These are phyloP conservation scores for Liolophura sinensis DNA, from an alignment of 1,140 invertebrate genomes.

Conservation along the genomic window DNA sequence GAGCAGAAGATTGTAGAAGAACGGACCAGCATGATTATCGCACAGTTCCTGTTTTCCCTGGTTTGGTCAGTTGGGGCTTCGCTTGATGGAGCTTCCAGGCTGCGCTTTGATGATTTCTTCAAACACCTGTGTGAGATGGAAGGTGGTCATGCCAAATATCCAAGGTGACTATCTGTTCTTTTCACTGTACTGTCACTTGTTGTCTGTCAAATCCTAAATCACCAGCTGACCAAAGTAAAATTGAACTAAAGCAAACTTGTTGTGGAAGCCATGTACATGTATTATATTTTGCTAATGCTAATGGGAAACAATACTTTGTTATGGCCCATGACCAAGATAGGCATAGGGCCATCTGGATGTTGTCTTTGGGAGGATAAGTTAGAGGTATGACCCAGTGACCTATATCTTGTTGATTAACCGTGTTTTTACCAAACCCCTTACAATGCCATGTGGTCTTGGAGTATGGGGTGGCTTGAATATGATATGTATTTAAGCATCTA, in stretches of 20 bases:
- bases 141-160: constrained; percentile 60
- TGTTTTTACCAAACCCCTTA: too few species aligned
- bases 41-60: constrained; percentile 56
- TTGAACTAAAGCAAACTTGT: neutral
- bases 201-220: constrained; percentile 1
- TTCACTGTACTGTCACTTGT: neutral
- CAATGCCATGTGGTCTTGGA: too few species aligned
- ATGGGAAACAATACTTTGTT: too few species aligned
- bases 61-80: constrained; percentile 57
- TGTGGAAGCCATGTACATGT: neutral
- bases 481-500: too few species aligned
- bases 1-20: constrained; percentile 54
- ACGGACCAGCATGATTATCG: constrained; percentile 51
- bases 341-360: too few species aligned
- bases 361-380: too few species aligned
- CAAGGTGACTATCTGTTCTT: constrained; percentile 56
- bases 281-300: too few species aligned
- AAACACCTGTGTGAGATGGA: constrained; percentile 52
- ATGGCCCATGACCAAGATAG: too few species aligned
- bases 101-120: constrained; percentile 58
- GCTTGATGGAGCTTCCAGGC: constrained; percentile 45
- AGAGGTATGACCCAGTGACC: too few species aligned
- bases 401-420: too few species aligned
- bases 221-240: neutral
- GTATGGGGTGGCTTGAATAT: too few species aligned